Conservation (phyloP, 2,888 invertebrate species). For the Lucinisca nassula region DNA sequence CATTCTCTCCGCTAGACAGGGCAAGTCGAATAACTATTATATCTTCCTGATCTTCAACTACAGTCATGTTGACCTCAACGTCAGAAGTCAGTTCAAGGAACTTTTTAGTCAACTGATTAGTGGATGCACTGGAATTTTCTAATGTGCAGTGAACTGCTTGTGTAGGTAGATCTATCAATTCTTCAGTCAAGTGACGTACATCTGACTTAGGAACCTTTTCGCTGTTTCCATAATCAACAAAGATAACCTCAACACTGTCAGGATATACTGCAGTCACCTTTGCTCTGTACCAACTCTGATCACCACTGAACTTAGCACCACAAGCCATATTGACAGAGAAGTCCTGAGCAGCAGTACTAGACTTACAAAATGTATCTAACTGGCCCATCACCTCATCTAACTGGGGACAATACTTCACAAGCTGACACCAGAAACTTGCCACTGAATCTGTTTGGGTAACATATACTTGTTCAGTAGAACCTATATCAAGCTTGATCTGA, state of each 20-base stretch:
- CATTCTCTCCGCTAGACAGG: conserved; percentile 38
- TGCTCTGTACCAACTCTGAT: conserved; percentile 85
- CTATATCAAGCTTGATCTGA: conserved; percentile 24
- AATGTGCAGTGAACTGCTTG: conserved; percentile 81
- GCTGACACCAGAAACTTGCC: conserved; percentile 80
- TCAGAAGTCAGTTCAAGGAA: conserved; percentile 65
- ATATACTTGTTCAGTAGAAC: conserved; percentile 64
- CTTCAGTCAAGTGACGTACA: conserved; percentile 72
- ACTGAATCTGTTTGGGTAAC: conserved; percentile 76
- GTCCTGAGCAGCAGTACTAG: conserved; percentile 30
- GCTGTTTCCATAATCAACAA: conserved; percentile 86
- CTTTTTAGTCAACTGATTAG: conserved; percentile 59
- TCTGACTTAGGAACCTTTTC: conserved; percentile 71
- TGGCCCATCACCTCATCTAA: conserved; percentile 75
- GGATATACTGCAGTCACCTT: conserved; percentile 65
- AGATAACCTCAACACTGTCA: conserved; percentile 78
- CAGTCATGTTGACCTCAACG: conserved; percentile 47
- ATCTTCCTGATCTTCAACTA: conserved; percentile 45
- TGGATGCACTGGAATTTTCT: conserved; percentile 47
- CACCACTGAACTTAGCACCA: conserved; percentile 81
- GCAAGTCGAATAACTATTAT: conserved; percentile 44
- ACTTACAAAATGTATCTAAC: conserved; percentile 68
- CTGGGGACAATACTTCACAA: conserved; percentile 47
- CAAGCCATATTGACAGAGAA: conserved; percentile 71
- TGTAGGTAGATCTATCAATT: conserved; percentile 74